Evolutionary conservation across 2,797 vertebrate species (phyloP).

Genomic region (Poecilia wingei): DNA sequence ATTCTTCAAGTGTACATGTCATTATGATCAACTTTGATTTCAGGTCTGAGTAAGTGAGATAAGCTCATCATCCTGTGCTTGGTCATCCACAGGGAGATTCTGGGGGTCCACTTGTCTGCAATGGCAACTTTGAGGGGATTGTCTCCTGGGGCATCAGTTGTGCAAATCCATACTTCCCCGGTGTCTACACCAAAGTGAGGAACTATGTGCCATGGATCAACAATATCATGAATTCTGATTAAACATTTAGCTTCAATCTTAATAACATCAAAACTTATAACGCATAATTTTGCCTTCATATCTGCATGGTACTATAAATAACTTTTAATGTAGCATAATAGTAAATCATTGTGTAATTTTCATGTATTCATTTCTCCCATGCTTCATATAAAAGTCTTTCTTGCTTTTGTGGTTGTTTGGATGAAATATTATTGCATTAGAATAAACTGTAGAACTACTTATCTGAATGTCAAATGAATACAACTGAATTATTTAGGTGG

Average conservation of each 20-base stretch:
- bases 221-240: slow-evolving; percentile 33
- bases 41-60: not conserved
- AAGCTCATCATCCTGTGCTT: not conserved
- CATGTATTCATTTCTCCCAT: not conserved
- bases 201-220: slow-evolving; percentile 76
- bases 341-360: not conserved
- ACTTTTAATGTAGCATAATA: not conserved
- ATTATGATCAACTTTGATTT: not conserved
- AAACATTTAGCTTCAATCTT: not conserved
- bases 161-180: slow-evolving; percentile 75
- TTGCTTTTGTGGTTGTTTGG: not conserved
- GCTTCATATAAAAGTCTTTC: not conserved
- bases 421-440: not conserved
- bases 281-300: slow-evolving; percentile 1
- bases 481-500: not conserved
- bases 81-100: slow-evolving; percentile 78
- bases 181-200: slow-evolving; percentile 82
- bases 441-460: not conserved
- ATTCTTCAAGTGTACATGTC: not conserved
- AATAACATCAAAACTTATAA: not conserved
- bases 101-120: slow-evolving; percentile 80
- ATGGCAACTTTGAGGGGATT: slow-evolving; percentile 76
- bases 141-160: slow-evolving; percentile 86
- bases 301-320: not conserved
- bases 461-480: not conserved